Conservation (phyloP, 2,113 vertebrate genomes). For the Orientallactaga bullata region DNA sequence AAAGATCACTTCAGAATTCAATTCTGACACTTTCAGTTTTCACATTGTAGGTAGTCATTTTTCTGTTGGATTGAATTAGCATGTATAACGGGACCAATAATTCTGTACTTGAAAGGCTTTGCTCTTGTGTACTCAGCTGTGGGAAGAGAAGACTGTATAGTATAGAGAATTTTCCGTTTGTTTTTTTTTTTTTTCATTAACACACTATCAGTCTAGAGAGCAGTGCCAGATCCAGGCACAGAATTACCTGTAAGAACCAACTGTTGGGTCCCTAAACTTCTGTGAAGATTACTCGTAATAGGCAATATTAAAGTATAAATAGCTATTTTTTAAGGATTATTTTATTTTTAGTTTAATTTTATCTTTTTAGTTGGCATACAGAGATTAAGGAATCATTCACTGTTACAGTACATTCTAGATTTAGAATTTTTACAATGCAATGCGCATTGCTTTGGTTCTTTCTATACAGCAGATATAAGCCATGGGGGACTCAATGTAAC, state of each 20-base stretch:
- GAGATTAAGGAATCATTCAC: background rate
- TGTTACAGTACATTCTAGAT: too few species aligned
- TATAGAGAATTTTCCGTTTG: background rate
- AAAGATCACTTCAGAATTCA: slow-evolving; percentile 2
- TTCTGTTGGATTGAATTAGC: background rate
- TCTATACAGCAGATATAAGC: background rate
- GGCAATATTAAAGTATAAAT: background rate
- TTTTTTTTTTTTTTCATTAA: slow-evolving; percentile 24
- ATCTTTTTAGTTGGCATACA: too few species aligned
- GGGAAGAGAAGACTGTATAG: background rate
- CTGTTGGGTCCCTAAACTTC: background rate
- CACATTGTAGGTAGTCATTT: background rate
- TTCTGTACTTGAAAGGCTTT: slow-evolving; percentile 8
- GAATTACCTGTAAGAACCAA: background rate
- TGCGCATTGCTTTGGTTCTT: background rate
- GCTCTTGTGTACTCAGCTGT: background rate
- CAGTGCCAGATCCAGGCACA: background rate
- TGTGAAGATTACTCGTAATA: slow-evolving; percentile 17
- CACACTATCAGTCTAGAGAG: background rate
- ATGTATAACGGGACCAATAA: background rate
- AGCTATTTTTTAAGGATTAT: too few species aligned
- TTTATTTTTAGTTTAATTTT: too few species aligned
- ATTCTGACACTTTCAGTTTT: slow-evolving; percentile 13
- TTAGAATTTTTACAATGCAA: slow-evolving; percentile 20
- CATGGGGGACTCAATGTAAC: background rate